These are phyloP conservation scores for Leptocoma aspasia DNA, from an alignment of 2,113 vertebrate genomes.

Conservation along the genomic window DNA sequence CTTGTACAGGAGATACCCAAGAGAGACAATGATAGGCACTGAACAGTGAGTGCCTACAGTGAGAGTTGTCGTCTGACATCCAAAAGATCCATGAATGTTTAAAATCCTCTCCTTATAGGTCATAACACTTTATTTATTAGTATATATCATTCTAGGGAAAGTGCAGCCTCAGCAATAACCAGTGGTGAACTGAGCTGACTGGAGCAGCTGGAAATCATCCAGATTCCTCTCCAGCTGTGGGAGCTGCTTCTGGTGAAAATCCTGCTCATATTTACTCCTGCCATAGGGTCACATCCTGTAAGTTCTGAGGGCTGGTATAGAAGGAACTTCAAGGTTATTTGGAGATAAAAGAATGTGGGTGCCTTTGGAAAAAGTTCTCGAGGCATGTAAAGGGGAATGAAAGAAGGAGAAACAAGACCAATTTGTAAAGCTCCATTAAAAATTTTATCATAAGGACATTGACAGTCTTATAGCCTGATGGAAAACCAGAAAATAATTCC, in stretches of 20 bases:
- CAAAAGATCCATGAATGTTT: not conserved
- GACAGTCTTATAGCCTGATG: slow-evolving; percentile 43
- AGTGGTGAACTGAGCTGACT: not conserved
- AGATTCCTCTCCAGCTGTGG: not conserved
- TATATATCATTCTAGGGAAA: not conserved
- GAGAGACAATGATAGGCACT: not conserved
- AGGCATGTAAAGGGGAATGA: not conserved
- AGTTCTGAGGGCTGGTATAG: not conserved
- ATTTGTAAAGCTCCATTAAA: not conserved
- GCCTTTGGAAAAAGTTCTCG: not conserved
- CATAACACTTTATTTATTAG: not conserved
- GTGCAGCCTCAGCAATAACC: not conserved
- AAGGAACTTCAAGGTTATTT: not conserved
- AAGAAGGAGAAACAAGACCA: not conserved
- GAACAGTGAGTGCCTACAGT: not conserved
- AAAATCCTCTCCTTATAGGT: not conserved
- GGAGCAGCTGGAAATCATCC: not conserved
- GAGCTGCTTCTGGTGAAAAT: not conserved
- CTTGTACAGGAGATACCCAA: not conserved
- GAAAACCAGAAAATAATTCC: slow-evolving; percentile 41
- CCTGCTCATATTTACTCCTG: not conserved
- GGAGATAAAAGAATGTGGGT: not conserved
- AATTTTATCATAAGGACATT: slow-evolving; percentile 12
- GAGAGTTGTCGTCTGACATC: not conserved
- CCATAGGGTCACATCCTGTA: not conserved